phyloP scores from a whole-genome alignment of 2,888 invertebrate species.

The Allygus modestus region DNA sequence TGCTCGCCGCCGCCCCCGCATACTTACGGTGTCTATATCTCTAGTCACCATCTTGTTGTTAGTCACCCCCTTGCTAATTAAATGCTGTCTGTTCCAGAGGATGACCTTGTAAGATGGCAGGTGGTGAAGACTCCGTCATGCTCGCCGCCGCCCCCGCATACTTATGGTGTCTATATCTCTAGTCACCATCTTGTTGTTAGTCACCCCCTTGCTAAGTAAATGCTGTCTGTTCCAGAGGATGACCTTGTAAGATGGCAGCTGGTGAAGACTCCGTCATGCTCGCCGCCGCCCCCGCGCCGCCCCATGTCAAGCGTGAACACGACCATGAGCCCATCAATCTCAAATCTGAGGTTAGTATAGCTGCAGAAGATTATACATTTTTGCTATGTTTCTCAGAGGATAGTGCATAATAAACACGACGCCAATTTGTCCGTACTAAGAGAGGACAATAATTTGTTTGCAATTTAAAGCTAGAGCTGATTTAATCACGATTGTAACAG shows the following conservation, averaged over 20 bases:
- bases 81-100: not conserved
- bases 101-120: conserved; percentile 50
- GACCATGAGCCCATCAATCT: conserved; percentile 56
- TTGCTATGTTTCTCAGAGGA: too few species aligned
- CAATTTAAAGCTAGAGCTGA: too few species aligned
- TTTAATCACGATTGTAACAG: too few species aligned
- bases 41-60: too few species aligned
- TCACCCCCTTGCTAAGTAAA: too few species aligned
- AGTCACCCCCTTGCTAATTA: too few species aligned
- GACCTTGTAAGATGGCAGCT: conserved; percentile 54
- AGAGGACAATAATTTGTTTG: too few species aligned
- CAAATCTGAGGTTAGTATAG: conserved; percentile 41
- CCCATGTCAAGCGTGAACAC: conserved; percentile 48
- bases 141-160: conserved; percentile 34
- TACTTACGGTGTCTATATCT: too few species aligned
- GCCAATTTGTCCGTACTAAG: too few species aligned
- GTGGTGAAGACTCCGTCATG: conserved; percentile 49
- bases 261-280: conserved; percentile 55
- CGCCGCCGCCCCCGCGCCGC: conserved; percentile 48
- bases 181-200: too few species aligned
- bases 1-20: conserved; percentile 52
- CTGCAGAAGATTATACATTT: not conserved
- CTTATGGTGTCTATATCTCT: too few species aligned
- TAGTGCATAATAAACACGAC: too few species aligned
- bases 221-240: conserved; percentile 24